Conservation (phyloP, 37 sponge, comb jelly and placozoan genomes). For the Chondrosia reniformis region DNA sequence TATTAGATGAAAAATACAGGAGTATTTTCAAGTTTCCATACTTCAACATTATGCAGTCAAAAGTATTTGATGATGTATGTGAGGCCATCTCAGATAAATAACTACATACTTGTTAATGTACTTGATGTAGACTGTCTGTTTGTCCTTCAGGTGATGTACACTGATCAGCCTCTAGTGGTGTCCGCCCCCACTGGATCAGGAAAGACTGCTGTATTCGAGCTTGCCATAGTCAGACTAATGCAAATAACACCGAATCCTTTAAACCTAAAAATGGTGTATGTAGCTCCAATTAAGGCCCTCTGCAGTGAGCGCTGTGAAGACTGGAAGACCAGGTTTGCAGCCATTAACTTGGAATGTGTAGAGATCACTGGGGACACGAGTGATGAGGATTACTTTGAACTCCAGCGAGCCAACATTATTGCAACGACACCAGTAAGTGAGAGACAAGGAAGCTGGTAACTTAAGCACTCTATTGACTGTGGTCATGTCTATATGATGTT, state of each 20-base stretch:
- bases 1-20: conserved; percentile 71
- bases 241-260: conserved; percentile 36
- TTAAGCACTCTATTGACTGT: conserved; percentile 1
- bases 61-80: conserved; percentile 90
- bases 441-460: neutral
- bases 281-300: conserved; percentile 97
- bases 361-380: conserved; percentile 97
- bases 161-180: conserved; percentile 74
- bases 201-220: conserved; percentile 94
- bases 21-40: conserved; percentile 73
- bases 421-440: conserved; percentile 92
- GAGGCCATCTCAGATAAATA: neutral
- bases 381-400: conserved; percentile 90
- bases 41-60: conserved; percentile 95
- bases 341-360: conserved; percentile 72
- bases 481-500: neutral
- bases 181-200: conserved; percentile 99
- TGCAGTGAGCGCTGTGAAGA: conserved; percentile 89
- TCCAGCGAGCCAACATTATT: conserved; percentile 87
- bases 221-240: conserved; percentile 90
- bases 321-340: conserved; percentile 87
- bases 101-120: neutral
- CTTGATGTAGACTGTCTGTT: neutral
- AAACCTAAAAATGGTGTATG: conserved; percentile 73
- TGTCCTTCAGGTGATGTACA: conserved; percentile 71